Base-by-base conservation (phyloP, 2,888 invertebrate genomes). In the Diloba caeruleocephala region DNA sequence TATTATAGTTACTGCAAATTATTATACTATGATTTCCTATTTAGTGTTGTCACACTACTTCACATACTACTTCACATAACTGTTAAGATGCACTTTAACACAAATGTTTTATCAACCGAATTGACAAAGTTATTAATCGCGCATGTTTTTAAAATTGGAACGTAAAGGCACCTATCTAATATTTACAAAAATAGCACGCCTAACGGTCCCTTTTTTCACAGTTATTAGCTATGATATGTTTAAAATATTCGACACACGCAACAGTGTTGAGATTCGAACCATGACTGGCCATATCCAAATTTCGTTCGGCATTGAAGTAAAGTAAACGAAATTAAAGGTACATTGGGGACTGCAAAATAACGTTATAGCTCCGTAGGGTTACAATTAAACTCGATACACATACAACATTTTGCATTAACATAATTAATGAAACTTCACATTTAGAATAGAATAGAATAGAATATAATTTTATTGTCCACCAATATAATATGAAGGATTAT, bases 221-320 rank as follows among this genome's bases (percentile, higher is more conserved):
- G 17, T 15, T 12, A 0, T 26, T 13, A 26, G 34, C 15, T 1
- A 23, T 12, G 9, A 42, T 14, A 3, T 25, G 13, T 29, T 26
- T 7, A n/a, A 42, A 33, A 43, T 23, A 23, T 13, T 26, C 13
- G n/a, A 12, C 38, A 50, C 59, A 49, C 39, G 25, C 66, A 42
- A 13, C 14, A 31, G 25, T 28, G 26, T 39, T 19, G 45, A 53
- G 42, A 17, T 17, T 33, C 10, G 31, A 39, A 39, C 33, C 3
- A 31, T 38, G 29, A 67, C 62, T 67, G 54, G 34, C 17, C 15
- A 44, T 15, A 10, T 1, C 21, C 12, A 43, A 46, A 58, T 58
- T 51, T 51, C 5, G 26, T n/a, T 29, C 9, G 8, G 4, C 13
- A n/a, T 38, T 45, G n/a, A 31, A 61, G 38, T 23, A 17, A 21